These are phyloP conservation scores for Acrocephalus scirpaceus DNA, from an alignment of 2,797 vertebrate genomes.

Conservation along the genomic window DNA sequence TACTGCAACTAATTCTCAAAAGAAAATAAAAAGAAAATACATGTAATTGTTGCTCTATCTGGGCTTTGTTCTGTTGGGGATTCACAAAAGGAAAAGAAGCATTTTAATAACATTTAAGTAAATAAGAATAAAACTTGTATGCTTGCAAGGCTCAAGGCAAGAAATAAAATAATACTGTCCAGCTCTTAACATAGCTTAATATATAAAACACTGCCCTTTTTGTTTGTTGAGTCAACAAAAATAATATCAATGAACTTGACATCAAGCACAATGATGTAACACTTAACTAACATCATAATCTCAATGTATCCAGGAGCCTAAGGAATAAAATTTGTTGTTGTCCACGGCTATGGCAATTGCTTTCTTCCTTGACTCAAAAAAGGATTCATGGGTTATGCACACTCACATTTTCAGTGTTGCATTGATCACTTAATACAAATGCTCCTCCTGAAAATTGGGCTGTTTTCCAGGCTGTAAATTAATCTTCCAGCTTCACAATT, in stretches of 20 bases:
- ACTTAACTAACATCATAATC: background rate
- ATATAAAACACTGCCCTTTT: background rate
- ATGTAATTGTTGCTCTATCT: background rate
- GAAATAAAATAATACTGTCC: background rate
- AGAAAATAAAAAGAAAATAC: background rate
- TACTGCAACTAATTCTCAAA: background rate
- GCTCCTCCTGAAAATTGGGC: slow-evolving; percentile 57
- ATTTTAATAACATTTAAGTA: background rate
- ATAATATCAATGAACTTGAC: background rate
- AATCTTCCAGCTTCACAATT: slow-evolving; percentile 72
- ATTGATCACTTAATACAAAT: slow-evolving; percentile 64
- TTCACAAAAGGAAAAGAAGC: background rate
- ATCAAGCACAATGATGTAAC: background rate
- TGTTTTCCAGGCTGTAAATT: slow-evolving; percentile 70
- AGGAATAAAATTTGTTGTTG: background rate
- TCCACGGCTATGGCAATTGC: background rate
- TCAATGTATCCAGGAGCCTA: background rate
- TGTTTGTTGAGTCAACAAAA: background rate
- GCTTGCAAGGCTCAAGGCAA: background rate
- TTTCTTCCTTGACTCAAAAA: background rate
- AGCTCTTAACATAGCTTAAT: background rate
- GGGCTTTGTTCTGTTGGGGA: background rate
- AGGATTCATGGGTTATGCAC: slow-evolving; percentile 21
- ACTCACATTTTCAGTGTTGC: slow-evolving; percentile 25
- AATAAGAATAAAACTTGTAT: background rate